phyloP scores from a whole-genome alignment of 2,797 vertebrate species.

The Lemur catta region DNA sequence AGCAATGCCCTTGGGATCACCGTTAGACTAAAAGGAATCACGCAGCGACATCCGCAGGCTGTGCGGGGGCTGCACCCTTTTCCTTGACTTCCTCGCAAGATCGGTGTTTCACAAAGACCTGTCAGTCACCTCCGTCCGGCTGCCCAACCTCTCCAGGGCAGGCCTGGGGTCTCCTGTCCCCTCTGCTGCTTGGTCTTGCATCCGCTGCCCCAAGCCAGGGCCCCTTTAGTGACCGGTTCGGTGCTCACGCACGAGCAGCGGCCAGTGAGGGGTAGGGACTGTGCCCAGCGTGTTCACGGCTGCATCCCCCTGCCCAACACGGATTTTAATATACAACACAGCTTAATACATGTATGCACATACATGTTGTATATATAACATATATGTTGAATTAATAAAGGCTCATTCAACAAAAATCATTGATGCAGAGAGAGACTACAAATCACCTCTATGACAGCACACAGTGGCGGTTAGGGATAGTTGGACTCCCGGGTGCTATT shows the following conservation, averaged over 20 bases:
- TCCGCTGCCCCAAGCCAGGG: background rate
- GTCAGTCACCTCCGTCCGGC: background rate
- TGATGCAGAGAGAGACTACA: background rate
- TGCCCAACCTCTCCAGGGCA: background rate
- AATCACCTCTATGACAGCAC: background rate
- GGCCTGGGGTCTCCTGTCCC: background rate
- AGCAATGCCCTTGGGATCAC: accelerated
- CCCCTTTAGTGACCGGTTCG: background rate
- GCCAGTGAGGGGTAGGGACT: background rate
- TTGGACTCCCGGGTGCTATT: background rate
- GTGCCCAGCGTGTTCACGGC: background rate
- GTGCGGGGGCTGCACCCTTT: accelerated
- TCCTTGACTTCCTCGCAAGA: background rate
- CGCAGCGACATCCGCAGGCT: background rate
- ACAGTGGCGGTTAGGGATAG: background rate
- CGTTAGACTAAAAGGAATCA: background rate
- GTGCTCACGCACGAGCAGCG: accelerated
- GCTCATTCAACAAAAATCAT: background rate
- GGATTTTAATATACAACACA: background rate
- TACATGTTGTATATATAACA: background rate
- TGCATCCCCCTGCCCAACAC: background rate
- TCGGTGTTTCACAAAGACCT: background rate
- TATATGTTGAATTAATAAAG: background rate
- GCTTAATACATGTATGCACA: background rate
- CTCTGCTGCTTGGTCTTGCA: accelerated